Base-by-base conservation (phyloP, 2,888 invertebrate genomes). In the Argyresthia albistria region DNA sequence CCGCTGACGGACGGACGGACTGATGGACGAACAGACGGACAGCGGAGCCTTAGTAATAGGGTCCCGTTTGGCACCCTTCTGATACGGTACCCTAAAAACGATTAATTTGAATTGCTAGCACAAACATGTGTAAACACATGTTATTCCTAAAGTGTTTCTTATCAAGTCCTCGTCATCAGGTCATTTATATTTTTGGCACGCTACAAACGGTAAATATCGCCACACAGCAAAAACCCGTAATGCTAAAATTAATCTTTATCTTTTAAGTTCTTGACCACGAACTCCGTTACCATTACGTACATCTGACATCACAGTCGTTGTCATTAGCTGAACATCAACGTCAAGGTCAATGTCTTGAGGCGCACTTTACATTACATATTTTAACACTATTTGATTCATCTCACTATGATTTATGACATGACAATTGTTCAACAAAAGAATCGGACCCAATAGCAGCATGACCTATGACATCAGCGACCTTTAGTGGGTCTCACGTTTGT, bases 381-480 rank as follows among this genome's bases (percentile, higher is more conserved):
- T 70, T 65, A 67, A 62, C 64, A 62, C 63, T 63, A 69, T 25
- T 25, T 25, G 25, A 25, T 71, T 60, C 53, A 61, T 66, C 61
- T 69, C 63, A 60, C 59, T 64, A 60, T 74, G 74, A 80, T 76
- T 73, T 70, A 78, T 69, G 63, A 69, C 66, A 61, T 56, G 66
- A 65, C 66, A 65, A 59, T 57, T 62, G 57, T 62, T 65, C 59
- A 67, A 76, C 70, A 76, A 79, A 68, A 66, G 67, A 71, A 70
- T 69, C 61, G 64, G 69, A 69, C 65, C 67, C 65, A 69, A 67
- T 69, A 72, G 64, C 59, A 60, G 55, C 61, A 57, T 75, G 75
- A 82, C 76, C 77, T 80, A 80, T 83, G 78, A 80, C 72, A 76
- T 80, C 76, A 80, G 60, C 63, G 64, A 63, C 67, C 70, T 71